Base-by-base conservation (phyloP, 2,888 invertebrate genomes). In the Cephus sareptanus region DNA sequence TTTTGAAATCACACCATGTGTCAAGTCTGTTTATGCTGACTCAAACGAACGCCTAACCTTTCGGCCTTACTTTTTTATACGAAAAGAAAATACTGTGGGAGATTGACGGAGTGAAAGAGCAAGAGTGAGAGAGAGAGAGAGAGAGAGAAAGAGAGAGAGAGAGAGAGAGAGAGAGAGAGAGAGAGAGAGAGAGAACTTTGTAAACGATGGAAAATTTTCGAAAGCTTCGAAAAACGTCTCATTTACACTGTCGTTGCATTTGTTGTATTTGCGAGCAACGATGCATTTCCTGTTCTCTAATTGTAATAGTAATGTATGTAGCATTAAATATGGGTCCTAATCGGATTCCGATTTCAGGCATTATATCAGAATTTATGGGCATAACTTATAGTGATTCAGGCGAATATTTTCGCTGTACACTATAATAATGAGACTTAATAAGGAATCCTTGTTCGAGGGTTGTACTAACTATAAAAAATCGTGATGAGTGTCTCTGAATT, bases 61-160 rank as follows among this genome's bases (percentile, higher is more conserved):
- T 87, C 86, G 89, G 89, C 89, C 88, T 89, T 88, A 89, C 84
- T 86, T 86, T 86, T 88, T 86, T 88, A 85, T 82, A 83, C 79
- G 34, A 78, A 34, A 56, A 56, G 15, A 56, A 56, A 56, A 56
- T 56, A 56, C 56, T 56, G 15, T 34, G 71, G 23, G 71, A 71
- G 71, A 71, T 30, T 30, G 30, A 34, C 15, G 71, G 12, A 71
- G 23, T 33, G 30, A 71, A 30, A 71, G 30, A 71, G 3, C 11
- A 71, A 71, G 33, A 71, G 33, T 71, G 31, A 2, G 6, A 73
- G 37, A 34, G 33, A 9, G 40, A 40, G 34, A 34, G 23, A n/a
- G 23, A 70, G 31, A 40, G 40, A 74, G 37, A 74, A 9, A 31
- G 71, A 71, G 71, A 71, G 30, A 71, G 9, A 31, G 31, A n/a